A percentile compares a stretch with the other conserved stretches of the same genome.
phyloP scores from a whole-genome alignment of 1,140 invertebrate genomes.

The Acromyrmex heyeri region DNA sequence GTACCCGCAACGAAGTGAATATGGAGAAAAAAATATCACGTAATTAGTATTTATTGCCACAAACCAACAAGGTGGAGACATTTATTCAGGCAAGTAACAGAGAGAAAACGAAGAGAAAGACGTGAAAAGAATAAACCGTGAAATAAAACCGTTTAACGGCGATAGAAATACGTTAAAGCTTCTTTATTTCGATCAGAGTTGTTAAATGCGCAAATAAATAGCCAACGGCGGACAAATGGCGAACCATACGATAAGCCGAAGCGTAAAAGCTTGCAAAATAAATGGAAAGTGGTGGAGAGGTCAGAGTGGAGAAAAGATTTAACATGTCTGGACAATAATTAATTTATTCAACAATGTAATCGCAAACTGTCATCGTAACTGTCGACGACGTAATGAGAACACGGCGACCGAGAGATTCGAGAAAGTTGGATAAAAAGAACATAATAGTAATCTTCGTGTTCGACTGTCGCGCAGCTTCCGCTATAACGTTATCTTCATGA shows the following conservation, averaged over 20 bases:
- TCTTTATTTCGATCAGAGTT: conserved; percentile 47
- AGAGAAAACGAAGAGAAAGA: not conserved
- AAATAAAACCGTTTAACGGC: conserved; percentile 24
- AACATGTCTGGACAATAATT: conserved; percentile 19
- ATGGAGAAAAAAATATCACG: not conserved
- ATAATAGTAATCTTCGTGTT: not conserved
- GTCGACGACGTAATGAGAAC: not conserved
- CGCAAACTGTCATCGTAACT: conserved; percentile 19
- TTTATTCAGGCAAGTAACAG: not conserved
- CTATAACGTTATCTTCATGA: conserved; percentile 37
- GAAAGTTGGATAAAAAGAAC: not conserved
- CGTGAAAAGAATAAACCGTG: not conserved
- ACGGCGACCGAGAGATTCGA: not conserved
- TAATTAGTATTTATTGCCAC: conserved; percentile 31
- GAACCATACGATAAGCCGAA: conserved; percentile 9
- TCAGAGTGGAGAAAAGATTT: conserved; percentile 21
- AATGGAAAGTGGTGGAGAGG: conserved; percentile 17
- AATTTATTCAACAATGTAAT: conserved; percentile 32
- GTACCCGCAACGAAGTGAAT: conserved; percentile 3
- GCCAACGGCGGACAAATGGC: conserved; percentile 30
- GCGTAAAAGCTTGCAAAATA: conserved; percentile 45
- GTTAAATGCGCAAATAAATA: conserved; percentile 49
- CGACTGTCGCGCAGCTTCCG: not conserved
- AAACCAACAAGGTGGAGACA: not conserved
- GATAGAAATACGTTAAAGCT: conserved; percentile 8